These are phyloP conservation scores for Micromys minutus DNA, from an alignment of 2,113 vertebrate genomes.

Conservation along the genomic window DNA sequence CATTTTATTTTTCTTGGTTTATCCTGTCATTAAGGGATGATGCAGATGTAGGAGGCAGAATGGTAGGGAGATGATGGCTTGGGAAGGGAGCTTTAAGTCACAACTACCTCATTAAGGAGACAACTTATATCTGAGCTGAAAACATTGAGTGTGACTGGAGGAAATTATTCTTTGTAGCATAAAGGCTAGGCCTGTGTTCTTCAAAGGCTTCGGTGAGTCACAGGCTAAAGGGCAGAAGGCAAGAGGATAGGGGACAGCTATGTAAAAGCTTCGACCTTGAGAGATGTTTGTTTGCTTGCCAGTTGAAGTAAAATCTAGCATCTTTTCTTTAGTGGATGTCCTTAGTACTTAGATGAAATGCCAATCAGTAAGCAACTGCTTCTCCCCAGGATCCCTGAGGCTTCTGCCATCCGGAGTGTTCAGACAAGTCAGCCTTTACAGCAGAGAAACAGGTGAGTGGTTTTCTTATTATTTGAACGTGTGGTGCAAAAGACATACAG, in stretches of 20 bases:
- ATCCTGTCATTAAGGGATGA: not conserved
- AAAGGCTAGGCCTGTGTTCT: not conserved
- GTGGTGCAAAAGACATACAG: not conserved
- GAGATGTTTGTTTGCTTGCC: constrained; percentile 33
- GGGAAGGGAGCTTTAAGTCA: not conserved
- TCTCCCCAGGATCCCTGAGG: constrained; percentile 46
- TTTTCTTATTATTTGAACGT: constrained; percentile 65
- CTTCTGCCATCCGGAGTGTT: constrained; percentile 3
- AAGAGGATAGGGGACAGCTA: not conserved
- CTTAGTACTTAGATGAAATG: constrained; percentile 65
- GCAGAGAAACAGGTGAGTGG: constrained; percentile 53
- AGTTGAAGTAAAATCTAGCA: constrained; percentile 16
- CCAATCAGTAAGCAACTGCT: constrained; percentile 40
- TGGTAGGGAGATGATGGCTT: not conserved
- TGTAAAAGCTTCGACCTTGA: constrained; percentile 56
- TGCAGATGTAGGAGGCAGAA: not conserved
- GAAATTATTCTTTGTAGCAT: not conserved
- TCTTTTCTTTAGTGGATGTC: constrained; percentile 51
- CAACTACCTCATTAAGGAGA: not conserved
- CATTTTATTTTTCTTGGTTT: constrained; percentile 1
- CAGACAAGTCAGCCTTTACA: constrained; percentile 43
- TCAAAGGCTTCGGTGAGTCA: constrained; percentile 28
- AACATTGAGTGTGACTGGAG: not conserved
- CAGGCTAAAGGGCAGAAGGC: constrained; percentile 25
- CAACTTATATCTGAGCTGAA: not conserved